Evolutionary conservation across 2,113 vertebrate species (phyloP), one percentile per base, ranked within the genome.

Genomic region (Phainopepla nitens): DNA sequence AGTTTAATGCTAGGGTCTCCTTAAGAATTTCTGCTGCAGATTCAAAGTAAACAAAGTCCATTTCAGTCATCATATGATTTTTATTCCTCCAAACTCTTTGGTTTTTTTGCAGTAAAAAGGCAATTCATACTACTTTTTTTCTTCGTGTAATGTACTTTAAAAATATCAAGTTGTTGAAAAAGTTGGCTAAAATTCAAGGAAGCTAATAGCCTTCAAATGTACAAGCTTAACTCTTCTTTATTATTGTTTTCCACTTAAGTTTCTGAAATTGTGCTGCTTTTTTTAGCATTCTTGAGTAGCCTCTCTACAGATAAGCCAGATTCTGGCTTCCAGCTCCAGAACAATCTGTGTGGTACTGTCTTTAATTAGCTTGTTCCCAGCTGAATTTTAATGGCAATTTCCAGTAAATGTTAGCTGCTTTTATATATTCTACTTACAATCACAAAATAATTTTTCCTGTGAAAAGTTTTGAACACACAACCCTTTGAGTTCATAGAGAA

Each of bases 11-110:
- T 61, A 2, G 33, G n/a, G 36, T 82, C 50, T 73, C 71, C 54
- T 69, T 28, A 70, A 93, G 85, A 86, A 91, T 91, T 82, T 81
- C 82, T 83, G 75, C 79, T 73, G 49, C 75, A 93, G 50, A 88
- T 77, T 73, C 70, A 82, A 93, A 89, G 42, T 90, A 89, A 91
- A 87, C 73, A 93, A 68, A 24, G 47, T 85, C 78, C 19, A 45
- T 82, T 85, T 56, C 16, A 47, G 15, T 54, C 44, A 85, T 64
- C 18, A 17, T 45, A 44, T 0, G 2, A 53, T 70, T 93, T 88
- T 87, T 62, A 80, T 93, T 87, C 62, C 44, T 29, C 22, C 8
- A 10, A 50, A 35, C 44, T 10, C 33, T 76, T 92, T 70, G 36
- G 56, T 49, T 54, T 19, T 80, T 85, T 82, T 29, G 27, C 13